These are phyloP conservation scores for Actias luna DNA, from an alignment of 2,888 invertebrate species.

Conservation along the genomic window DNA sequence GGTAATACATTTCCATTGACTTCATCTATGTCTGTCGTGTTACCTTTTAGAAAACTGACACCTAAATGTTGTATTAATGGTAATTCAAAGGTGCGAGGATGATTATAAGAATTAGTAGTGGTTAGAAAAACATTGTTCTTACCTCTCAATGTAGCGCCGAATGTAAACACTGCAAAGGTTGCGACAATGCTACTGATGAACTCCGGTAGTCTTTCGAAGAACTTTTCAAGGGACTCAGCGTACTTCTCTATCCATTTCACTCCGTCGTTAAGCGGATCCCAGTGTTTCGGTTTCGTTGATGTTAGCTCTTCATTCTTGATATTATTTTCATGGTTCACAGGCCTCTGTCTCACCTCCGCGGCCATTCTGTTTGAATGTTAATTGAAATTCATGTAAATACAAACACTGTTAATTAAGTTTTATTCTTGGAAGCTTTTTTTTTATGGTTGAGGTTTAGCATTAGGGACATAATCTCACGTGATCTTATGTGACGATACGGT, in stretches of 20 bases:
- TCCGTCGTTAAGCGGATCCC: slow-evolving; percentile 80
- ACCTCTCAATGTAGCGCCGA: slow-evolving; percentile 85
- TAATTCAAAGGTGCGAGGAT: not conserved
- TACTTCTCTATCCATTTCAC: slow-evolving; percentile 84
- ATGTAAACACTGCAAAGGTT: slow-evolving; percentile 82
- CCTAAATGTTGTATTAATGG: not conserved
- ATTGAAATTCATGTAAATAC: not conserved
- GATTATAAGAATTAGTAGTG: not conserved
- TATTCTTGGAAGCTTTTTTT: too few species aligned
- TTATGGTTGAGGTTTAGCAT: too few species aligned
- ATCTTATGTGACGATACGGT: too few species aligned
- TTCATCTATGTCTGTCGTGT: too few species aligned
- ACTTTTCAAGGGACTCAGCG: slow-evolving; percentile 73
- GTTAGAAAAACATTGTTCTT: slow-evolving; percentile 15
- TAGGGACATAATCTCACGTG: too few species aligned
- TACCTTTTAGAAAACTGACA: too few species aligned
- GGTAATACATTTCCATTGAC: too few species aligned
- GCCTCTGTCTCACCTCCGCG: slow-evolving; percentile 38
- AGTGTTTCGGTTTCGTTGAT: slow-evolving; percentile 44
- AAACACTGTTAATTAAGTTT: too few species aligned
- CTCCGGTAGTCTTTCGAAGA: slow-evolving; percentile 80
- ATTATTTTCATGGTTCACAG: slow-evolving; percentile 23
- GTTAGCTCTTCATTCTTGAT: slow-evolving; percentile 18
- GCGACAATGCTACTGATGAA: slow-evolving; percentile 79
- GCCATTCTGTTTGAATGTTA: slow-evolving; percentile 6